Evolutionary conservation across 2,797 vertebrate species (phyloP).

Genomic region (Sciaenops ocellatus): DNA sequence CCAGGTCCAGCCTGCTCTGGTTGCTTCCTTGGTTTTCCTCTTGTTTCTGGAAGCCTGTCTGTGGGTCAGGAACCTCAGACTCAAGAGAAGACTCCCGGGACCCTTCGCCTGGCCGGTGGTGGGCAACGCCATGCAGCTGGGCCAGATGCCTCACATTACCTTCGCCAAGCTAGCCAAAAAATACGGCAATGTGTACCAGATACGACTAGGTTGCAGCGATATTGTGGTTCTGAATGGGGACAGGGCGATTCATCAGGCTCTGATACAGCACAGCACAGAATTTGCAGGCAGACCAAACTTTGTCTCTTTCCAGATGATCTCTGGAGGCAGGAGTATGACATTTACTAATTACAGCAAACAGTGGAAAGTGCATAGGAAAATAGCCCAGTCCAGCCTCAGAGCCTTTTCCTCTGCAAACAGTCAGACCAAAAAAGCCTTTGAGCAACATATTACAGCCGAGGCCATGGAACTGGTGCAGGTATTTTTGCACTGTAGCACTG

Average conservation of each 20-base stretch:
- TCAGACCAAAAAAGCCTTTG: slow-evolving; percentile 82
- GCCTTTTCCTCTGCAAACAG: slow-evolving; percentile 86
- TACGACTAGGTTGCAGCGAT: slow-evolving; percentile 85
- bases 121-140: slow-evolving; percentile 91
- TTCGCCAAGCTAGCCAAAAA: slow-evolving; percentile 85
- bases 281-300: slow-evolving; percentile 92
- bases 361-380: slow-evolving; percentile 87
- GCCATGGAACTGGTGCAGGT: slow-evolving; percentile 83
- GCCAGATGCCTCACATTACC: slow-evolving; percentile 89
- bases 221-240: slow-evolving; percentile 89
- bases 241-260: slow-evolving; percentile 85
- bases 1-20: slow-evolving; percentile 85
- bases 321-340: slow-evolving; percentile 88
- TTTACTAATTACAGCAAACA: slow-evolving; percentile 86
- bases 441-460: slow-evolving; percentile 87
- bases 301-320: slow-evolving; percentile 87
- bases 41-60: slow-evolving; percentile 84
- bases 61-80: slow-evolving; percentile 78
- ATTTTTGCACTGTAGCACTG: slow-evolving; percentile 76
- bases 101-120: slow-evolving; percentile 90
- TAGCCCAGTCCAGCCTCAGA: slow-evolving; percentile 87
- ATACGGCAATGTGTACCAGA: slow-evolving; percentile 90
- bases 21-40: slow-evolving; percentile 85
- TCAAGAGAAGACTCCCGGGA: slow-evolving; percentile 84
- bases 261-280: slow-evolving; percentile 83